Base-by-base conservation (phyloP, 2,888 invertebrate species). In the Cheilosia variabilis region DNA sequence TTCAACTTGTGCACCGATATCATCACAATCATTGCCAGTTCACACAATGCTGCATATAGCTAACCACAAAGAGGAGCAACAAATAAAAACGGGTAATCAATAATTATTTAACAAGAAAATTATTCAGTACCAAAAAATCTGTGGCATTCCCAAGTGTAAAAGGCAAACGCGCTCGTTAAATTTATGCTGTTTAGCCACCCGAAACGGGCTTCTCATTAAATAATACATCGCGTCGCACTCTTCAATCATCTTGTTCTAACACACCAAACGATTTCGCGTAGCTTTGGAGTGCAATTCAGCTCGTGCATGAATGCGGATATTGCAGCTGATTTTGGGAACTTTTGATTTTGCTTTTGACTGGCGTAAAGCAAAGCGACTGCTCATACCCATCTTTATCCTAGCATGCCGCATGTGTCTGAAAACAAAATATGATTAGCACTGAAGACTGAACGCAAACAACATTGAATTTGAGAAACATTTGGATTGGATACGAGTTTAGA, bases 21-120 rank as follows among this genome's bases (percentile, higher is more conserved):
- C 45, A 55, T 65, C 75, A 75, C 37, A 63, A 47, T 45, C 58
- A 47, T 31, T 37, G 55, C 27, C 31, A 22, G 34, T 37, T 37
- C 37, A 37, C 3, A 4, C 69, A 22, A n/a, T 45, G 19, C 24
- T 45, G 63, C 45, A 45, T 60, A 27, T 45, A 57, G 45, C 24
- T 63, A 65, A 55, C 24, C 47, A 47, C 63, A 53, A 24, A 41
- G 22, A 65, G 13, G 34, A 75, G 3, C 17, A 19, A 43, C 55
- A 45, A 34, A 34, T 10, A 15, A 69, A 69, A 57, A 69, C 45
- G 19, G 41, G 13, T 60, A 75, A 68, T 63, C 10, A 75, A 63
- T 69, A 53, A 58, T 75, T 68, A 80, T 75, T 75, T 75, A 62
- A 68, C 63, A 62, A 47, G 17, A 62, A 75, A 80, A 66, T 80